Evolutionary conservation across 2,797 vertebrate species (phyloP), one percentile per base, ranked within the genome.

Genomic region (Sphaeramia orbicularis): DNA sequence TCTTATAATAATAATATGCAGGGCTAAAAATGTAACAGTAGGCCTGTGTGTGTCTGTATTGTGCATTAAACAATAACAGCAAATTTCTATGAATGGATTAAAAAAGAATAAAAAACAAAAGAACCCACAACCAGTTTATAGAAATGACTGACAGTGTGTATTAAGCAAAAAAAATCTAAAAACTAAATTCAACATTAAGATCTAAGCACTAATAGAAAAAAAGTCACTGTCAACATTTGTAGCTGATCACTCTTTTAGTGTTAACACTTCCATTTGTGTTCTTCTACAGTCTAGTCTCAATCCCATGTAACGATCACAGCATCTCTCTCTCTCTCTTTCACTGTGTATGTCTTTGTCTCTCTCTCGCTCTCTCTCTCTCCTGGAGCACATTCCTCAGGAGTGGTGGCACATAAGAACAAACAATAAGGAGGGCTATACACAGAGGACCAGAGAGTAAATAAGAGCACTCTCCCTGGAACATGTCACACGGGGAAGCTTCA

Each of bases 381-480:
- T 49, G 58, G 60, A 85, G 70, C 73, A 63, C 71, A 74, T 60
- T 88, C 76, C 78, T 83, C 79, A 63, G 55, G 84, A 86, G 81
- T 78, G 54, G 86, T 89, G 88, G 77, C 86, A 92, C 87, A 84
- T 83, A 59, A 92, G 88, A 91, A 85, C 86, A 92, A 91, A 93
- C 91, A 93, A 89, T 91, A 89, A 87, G 76, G 69, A 80, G 55
- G 72, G 56, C 76, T 86, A 88, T 89, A 84, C 91, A 89, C 92
- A 71, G 83, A 90, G 91, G 91, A 92, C 64, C 41, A 38, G 67
- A 85, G 90, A 90, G 90, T 92, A 93, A 91, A 92, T 89, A 91
- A 83, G 84, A 85, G 68, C 73, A 63, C 76, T 91, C 92, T 93
- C 91, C 47, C 51, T 60, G 88, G 92, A 92, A 90, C 79, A 67